These are phyloP conservation scores for Sitta europaea DNA, from an alignment of 2,113 vertebrate genomes.

Conservation along the genomic window DNA sequence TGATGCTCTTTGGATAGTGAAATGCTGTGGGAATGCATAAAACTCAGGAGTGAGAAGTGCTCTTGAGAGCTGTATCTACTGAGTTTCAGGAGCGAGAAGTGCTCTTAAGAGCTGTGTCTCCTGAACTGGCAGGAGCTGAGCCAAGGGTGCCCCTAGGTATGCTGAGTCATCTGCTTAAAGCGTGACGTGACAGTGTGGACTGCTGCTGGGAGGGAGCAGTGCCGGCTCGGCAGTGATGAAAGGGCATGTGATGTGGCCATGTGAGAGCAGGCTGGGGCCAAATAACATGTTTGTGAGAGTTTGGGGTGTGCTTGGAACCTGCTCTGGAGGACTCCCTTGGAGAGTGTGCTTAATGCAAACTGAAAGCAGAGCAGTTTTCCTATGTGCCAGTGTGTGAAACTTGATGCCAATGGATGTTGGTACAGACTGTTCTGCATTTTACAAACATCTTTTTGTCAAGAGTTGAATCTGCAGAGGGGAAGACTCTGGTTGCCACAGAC, in stretches of 20 bases:
- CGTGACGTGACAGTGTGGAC: neutral
- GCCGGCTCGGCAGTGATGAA: neutral
- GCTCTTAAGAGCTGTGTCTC: accelerated
- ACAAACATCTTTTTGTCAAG: neutral
- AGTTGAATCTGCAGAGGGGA: neutral
- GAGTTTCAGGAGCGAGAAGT: too few relatives aligned
- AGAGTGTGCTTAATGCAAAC: accelerated
- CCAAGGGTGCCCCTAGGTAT: neutral
- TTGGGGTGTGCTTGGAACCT: neutral
- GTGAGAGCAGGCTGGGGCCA: accelerated
- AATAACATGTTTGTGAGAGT: neutral
- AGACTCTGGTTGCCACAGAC: neutral
- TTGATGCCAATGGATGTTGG: neutral
- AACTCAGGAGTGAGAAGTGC: neutral
- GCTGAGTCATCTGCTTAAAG: constrained; percentile 43
- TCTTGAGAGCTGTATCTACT: neutral
- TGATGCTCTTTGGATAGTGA: neutral
- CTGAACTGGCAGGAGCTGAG: neutral
- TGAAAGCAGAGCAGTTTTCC: neutral
- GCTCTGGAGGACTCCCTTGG: accelerated
- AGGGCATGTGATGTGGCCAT: neutral
- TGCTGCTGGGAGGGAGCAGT: neutral
- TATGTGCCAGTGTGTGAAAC: neutral
- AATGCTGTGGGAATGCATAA: neutral
- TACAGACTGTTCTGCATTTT: neutral